These are phyloP conservation scores for Piscicola geometra DNA, from an alignment of 2,888 invertebrate genomes.

Conservation along the genomic window DNA sequence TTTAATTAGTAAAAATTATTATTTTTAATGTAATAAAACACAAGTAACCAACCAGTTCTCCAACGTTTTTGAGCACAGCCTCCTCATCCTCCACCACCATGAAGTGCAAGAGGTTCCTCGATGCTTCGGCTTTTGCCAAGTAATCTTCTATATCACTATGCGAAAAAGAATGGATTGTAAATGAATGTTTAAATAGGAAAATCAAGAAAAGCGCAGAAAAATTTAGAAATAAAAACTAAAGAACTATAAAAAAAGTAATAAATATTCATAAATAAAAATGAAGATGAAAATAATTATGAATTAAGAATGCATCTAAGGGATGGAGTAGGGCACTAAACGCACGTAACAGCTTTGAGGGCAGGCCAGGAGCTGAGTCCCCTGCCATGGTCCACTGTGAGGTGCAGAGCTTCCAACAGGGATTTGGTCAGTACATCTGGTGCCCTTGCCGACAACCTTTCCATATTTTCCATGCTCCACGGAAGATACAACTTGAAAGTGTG, in stretches of 20 bases:
- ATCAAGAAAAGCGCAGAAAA: not conserved
- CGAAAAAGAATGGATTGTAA: not conserved
- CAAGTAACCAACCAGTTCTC: not conserved
- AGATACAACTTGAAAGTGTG: conserved; percentile 2
- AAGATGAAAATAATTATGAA: not conserved
- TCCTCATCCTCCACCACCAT: conserved; percentile 2
- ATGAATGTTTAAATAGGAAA: not conserved
- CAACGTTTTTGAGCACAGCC: not conserved
- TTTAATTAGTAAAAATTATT: no score
- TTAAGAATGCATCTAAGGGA: not conserved
- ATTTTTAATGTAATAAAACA: no score
- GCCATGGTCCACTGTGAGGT: not conserved
- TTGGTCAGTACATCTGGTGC: not conserved
- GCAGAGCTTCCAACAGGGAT: not conserved
- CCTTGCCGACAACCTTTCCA: not conserved
- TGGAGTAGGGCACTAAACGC: not conserved
- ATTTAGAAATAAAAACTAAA: not conserved
- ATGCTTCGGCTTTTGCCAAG: no score
- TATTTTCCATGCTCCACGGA: not conserved
- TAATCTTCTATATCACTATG: no score
- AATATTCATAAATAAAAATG: not conserved
- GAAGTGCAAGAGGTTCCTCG: not conserved
- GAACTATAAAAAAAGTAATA: no score
- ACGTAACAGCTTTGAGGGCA: not conserved
- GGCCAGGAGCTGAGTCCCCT: not conserved